A percentile compares a stretch with the other conserved stretches of the same genome.
These are phyloP conservation scores for Nycteola revayana DNA, from an alignment of 2,888 invertebrate genomes.

Conservation along the genomic window DNA sequence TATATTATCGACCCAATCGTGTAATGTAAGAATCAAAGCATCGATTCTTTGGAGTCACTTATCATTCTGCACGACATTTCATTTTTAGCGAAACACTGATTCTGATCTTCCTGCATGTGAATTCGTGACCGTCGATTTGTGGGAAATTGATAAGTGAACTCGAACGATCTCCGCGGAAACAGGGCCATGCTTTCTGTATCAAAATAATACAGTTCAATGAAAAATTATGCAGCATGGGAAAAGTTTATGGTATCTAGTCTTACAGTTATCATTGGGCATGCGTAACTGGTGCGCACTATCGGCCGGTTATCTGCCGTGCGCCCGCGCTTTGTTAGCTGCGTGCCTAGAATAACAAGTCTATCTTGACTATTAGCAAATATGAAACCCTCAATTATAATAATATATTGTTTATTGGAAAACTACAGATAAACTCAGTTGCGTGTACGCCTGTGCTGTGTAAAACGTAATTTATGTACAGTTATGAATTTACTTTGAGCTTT, in stretches of 20 bases:
- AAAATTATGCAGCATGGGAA: constrained; percentile 58
- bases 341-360: constrained; percentile 71
- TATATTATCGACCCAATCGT: constrained; percentile 15
- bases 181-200: constrained; percentile 27
- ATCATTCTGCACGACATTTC: constrained; percentile 19
- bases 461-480: constrained; percentile 40
- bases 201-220: constrained; percentile 53
- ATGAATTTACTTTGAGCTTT: constrained; percentile 29
- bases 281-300: constrained; percentile 59
- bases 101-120: constrained; percentile 46
- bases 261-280: constrained; percentile 68
- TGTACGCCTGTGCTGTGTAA: constrained; percentile 24
- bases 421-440: constrained; percentile 27
- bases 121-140: constrained; percentile 63
- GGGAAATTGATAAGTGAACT: constrained; percentile 56
- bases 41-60: neutral
- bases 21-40: constrained; percentile 10
- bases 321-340: constrained; percentile 72
- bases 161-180: constrained; percentile 43
- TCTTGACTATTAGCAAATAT: constrained; percentile 69
- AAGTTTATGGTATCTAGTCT: constrained; percentile 54
- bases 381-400: constrained; percentile 54
- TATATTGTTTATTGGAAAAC: constrained; percentile 47
- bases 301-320: constrained; percentile 54
- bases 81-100: constrained; percentile 40